Conservation (phyloP, 2,888 invertebrate genomes). For the Lypha dubia region DNA sequence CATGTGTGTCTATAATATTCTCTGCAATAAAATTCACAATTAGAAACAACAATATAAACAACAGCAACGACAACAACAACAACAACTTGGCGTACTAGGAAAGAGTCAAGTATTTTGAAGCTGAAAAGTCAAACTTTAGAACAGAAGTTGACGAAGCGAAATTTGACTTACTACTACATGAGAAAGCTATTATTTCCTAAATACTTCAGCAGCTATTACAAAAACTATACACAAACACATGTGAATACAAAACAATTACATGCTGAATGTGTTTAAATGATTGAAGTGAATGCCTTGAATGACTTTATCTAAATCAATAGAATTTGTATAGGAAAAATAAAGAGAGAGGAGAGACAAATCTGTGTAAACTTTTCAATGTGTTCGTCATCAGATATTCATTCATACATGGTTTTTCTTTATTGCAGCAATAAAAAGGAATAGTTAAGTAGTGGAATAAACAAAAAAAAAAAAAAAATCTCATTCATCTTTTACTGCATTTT, state of each 20-base stretch:
- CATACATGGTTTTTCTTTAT: background rate
- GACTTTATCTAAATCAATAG: constrained; percentile 58
- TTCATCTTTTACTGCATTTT: constrained; percentile 67
- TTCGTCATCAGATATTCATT: constrained; percentile 17
- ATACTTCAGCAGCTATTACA: constrained; percentile 42
- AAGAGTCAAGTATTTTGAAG: constrained; percentile 59
- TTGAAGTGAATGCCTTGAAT: constrained; percentile 45
- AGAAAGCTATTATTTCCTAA: constrained; percentile 19
- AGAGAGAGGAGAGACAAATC: constrained; percentile 15
- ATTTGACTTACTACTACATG: constrained; percentile 55
- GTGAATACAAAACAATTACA: constrained; percentile 13
- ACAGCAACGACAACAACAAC: background rate
- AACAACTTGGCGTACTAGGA: constrained; percentile 12
- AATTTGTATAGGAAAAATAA: constrained; percentile 15
- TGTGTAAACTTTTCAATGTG: background rate
- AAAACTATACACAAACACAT: background rate
- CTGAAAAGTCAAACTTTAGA: constrained; percentile 70
- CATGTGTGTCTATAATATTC: background rate
- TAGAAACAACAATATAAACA: background rate
- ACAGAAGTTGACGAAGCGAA: constrained; percentile 73
- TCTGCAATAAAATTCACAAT: background rate
- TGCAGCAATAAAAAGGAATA: constrained; percentile 1
- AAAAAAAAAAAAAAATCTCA: constrained; percentile 45
- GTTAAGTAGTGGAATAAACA: constrained; percentile 17
- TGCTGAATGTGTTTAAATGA: constrained; percentile 4